These are phyloP conservation scores for Cerastis rubricosa DNA, from an alignment of 2,888 invertebrate species.

Conservation along the genomic window DNA sequence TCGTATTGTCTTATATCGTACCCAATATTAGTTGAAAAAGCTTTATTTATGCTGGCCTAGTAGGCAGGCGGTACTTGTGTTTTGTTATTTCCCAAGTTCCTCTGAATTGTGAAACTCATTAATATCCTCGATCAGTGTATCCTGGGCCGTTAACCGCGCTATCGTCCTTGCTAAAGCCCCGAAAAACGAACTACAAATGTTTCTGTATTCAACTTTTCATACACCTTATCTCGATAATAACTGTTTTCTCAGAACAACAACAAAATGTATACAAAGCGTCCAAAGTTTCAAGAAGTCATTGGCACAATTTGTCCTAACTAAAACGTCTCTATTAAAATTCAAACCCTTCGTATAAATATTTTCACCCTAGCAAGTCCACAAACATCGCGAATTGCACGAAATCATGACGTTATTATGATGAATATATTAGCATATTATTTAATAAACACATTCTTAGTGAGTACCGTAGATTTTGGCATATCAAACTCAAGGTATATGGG, in stretches of 20 bases:
- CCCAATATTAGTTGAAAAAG: no score
- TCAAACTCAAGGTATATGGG: neutral
- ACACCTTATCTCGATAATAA: neutral
- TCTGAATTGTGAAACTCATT: neutral
- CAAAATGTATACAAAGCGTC: neutral
- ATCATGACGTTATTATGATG: conserved; percentile 1
- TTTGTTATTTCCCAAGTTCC: neutral
- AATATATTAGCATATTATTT: conserved; percentile 22
- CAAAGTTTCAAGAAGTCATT: neutral
- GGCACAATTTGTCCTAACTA: neutral
- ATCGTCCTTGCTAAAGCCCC: neutral
- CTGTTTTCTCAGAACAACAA: neutral
- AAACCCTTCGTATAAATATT: conserved; percentile 7
- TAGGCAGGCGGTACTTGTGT: no score
- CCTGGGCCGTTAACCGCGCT: neutral
- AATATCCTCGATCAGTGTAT: neutral
- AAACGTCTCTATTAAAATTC: neutral
- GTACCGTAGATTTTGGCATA: neutral
- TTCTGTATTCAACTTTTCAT: neutral
- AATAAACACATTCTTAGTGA: neutral
- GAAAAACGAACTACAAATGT: neutral
- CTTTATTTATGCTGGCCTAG: no score
- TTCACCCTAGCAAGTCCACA: neutral
- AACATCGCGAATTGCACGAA: neutral
- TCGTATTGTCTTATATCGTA: no score